Percentiles rank a stretch among this genome's conserved stretches.
Conservation (phyloP, 2,113 vertebrate species). For the Phylloscopus trochiloides region DNA sequence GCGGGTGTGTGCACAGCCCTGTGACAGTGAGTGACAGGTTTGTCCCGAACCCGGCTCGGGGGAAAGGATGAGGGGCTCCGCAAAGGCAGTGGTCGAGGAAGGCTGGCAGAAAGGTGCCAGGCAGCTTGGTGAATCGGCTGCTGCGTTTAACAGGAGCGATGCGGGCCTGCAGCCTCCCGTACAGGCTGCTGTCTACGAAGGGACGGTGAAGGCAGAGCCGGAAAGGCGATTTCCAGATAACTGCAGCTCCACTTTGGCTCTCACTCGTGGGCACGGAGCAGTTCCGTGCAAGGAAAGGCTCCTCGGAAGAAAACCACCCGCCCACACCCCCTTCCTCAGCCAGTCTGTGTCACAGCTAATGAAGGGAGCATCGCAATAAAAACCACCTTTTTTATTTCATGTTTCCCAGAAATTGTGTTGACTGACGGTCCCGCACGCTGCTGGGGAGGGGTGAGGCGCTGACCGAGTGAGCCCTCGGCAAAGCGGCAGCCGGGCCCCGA, state of each 20-base stretch:
- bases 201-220: background rate
- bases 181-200: background rate
- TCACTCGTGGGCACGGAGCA: background rate
- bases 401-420: background rate
- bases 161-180: background rate
- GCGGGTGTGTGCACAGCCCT: background rate
- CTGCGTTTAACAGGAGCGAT: background rate
- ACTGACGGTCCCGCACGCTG: background rate
- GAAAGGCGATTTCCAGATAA: background rate
- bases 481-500: too few species aligned
- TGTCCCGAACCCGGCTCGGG: too few species aligned
- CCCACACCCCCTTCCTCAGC: background rate
- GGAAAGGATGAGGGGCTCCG: background rate
- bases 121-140: background rate
- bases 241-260: background rate
- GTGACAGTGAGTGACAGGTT: background rate
- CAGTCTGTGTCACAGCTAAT: background rate
- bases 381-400: background rate
- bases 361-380: background rate
- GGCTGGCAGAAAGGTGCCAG: background rate
- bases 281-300: background rate
- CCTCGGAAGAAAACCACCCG: background rate
- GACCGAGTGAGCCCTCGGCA: background rate
- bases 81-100: accelerated
- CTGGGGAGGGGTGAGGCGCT: background rate